Percentiles rank a stretch among this genome's conserved stretches.
Evolutionary conservation across 53 echinoderm and acorn worm species (phyloP).

Genomic region (Luidia sarsii): DNA sequence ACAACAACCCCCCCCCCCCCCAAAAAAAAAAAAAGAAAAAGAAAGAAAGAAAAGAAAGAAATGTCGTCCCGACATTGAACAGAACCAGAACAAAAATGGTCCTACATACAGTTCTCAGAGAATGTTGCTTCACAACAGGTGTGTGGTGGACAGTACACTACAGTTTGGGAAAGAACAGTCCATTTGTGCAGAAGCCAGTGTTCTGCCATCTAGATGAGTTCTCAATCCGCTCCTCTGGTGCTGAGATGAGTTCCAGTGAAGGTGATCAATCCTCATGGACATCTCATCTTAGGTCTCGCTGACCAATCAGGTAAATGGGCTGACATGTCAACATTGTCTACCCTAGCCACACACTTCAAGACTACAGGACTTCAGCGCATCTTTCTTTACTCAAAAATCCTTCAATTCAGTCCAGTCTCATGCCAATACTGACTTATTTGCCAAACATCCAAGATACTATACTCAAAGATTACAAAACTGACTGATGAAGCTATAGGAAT

Average conservation of each 20-base stretch:
- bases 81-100: too few species aligned
- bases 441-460: too few species aligned
- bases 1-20: background rate
- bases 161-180: constrained; percentile 8
- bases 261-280: background rate
- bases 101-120: too few species aligned
- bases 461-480: too few species aligned
- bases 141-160: background rate
- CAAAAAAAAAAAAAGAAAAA: too few species aligned
- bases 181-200: background rate
- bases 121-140: background rate
- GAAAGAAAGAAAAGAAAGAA: too few species aligned
- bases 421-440: too few species aligned
- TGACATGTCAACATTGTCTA: background rate
- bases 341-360: too few species aligned
- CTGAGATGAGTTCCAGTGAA: constrained; percentile 9
- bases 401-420: too few species aligned
- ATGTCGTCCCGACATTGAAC: background rate
- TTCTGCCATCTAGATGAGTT: background rate
- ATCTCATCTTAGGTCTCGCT: constrained; percentile 7
- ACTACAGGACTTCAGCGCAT: too few species aligned
- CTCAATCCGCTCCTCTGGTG: background rate
- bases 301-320: constrained; percentile 3
- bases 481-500: too few species aligned
- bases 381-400: too few species aligned